phyloP scores from a whole-genome alignment of 2,113 vertebrate genomes.

The Gymnobelideus leadbeateri region DNA sequence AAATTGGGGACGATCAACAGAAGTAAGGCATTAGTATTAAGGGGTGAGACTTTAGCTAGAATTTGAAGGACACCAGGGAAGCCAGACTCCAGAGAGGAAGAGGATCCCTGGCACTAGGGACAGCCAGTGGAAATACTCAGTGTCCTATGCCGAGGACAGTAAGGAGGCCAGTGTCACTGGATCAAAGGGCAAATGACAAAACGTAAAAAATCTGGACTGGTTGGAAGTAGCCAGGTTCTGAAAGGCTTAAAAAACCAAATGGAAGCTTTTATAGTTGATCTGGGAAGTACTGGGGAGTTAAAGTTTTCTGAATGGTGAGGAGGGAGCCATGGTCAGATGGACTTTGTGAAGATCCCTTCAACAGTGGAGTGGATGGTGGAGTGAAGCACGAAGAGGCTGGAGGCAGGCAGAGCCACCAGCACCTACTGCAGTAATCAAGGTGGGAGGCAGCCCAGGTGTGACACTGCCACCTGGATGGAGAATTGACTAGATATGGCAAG shows the following conservation, averaged over 20 bases:
- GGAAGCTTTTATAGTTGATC: neutral
- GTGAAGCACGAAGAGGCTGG: neutral
- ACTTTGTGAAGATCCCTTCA: neutral
- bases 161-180: neutral
- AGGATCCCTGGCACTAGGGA: neutral
- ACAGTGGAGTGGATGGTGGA: neutral
- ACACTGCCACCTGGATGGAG: neutral
- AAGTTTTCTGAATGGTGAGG: neutral
- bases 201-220: too few species aligned
- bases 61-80: neutral
- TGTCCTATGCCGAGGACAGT: neutral
- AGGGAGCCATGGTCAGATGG: neutral
- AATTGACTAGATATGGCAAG: too few species aligned
- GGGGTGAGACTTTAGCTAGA: neutral
- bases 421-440: neutral
- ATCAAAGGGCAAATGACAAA: neutral
- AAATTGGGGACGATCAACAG: neutral
- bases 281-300: too few species aligned
- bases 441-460: too few species aligned
- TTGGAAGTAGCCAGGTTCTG: too few species aligned
- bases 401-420: neutral
- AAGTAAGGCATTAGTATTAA: neutral
- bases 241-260: neutral
- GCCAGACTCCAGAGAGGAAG: neutral
- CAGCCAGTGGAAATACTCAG: neutral